phyloP scores from a whole-genome alignment of 2,888 invertebrate genomes.

The Andrena flavipes region DNA sequence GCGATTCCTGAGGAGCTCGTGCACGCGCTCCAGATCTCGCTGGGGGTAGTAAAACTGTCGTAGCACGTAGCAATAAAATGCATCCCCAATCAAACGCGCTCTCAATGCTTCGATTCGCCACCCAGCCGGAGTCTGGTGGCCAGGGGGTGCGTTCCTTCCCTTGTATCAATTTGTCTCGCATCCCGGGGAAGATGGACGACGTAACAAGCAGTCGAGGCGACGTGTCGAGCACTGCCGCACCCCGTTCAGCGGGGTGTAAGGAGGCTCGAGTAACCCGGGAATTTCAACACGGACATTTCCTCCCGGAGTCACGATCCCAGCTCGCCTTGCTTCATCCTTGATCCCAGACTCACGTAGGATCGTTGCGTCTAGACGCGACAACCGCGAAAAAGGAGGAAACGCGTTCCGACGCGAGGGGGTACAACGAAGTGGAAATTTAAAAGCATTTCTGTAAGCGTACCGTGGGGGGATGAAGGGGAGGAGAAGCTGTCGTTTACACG shows the following conservation, averaged over 20 bases:
- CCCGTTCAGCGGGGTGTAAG: slow-evolving; percentile 50
- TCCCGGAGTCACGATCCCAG: slow-evolving; percentile 15
- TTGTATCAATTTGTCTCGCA: slow-evolving; percentile 41
- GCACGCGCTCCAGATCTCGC: neutral
- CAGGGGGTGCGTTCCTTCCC: neutral
- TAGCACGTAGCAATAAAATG: neutral
- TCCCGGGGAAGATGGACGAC: slow-evolving; percentile 32
- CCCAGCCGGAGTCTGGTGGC: neutral
- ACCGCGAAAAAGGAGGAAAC: slow-evolving; percentile 49
- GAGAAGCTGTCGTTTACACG: slow-evolving; percentile 9
- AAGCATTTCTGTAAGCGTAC: slow-evolving; percentile 65
- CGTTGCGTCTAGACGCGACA: slow-evolving; percentile 58
- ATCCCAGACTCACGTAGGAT: slow-evolving; percentile 42
- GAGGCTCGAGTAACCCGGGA: slow-evolving; percentile 56
- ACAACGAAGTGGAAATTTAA: slow-evolving; percentile 65
- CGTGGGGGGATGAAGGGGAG: neutral
- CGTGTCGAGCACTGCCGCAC: slow-evolving; percentile 31
- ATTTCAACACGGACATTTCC: slow-evolving; percentile 47
- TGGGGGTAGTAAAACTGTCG: slow-evolving; percentile 4
- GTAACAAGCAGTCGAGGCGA: slow-evolving; percentile 21
- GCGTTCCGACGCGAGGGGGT: slow-evolving; percentile 58
- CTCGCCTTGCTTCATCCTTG: slow-evolving; percentile 39
- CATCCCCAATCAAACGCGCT: neutral
- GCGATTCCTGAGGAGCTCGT: neutral
- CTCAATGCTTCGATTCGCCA: slow-evolving; percentile 14